A percentile compares a stretch with the other conserved stretches of the same genome.
Evolutionary conservation across 2,888 invertebrate genomes (phyloP).

Genomic region (Philhelius pedissequus): DNA sequence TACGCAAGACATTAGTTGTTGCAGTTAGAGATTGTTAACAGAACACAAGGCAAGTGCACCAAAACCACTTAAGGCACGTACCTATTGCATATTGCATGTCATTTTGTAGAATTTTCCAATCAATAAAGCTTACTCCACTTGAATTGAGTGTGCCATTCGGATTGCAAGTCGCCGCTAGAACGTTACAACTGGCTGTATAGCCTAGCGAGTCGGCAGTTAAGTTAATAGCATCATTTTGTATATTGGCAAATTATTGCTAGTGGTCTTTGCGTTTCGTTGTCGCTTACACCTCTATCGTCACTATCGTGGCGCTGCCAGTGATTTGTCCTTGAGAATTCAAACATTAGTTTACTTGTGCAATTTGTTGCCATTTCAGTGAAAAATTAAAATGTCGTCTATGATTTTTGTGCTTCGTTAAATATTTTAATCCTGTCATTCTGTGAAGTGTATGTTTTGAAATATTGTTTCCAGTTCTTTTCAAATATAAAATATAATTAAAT

Average conservation of each 20-base stretch:
- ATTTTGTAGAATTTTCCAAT: constrained; percentile 48
- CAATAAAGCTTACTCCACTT: constrained; percentile 52
- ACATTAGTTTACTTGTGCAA: constrained; percentile 23
- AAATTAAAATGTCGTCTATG: not conserved
- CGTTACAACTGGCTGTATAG: constrained; percentile 16
- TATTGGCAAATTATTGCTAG: not conserved
- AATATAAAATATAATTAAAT: not conserved
- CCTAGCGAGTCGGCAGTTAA: constrained; percentile 16
- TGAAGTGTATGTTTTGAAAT: not conserved
- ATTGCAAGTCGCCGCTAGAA: constrained; percentile 49
- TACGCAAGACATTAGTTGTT: constrained; percentile 40
- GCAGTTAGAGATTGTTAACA: constrained; percentile 35
- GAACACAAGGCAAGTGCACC: constrained; percentile 18
- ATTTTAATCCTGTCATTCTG: not conserved
- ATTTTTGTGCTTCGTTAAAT: not conserved
- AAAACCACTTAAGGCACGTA: constrained; percentile 42
- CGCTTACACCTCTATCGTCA: too few species aligned
- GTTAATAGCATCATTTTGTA: constrained; percentile 4
- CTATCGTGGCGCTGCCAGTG: constrained; percentile 35
- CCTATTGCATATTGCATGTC: constrained; percentile 34
- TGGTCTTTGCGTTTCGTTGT: not conserved
- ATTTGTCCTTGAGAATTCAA: constrained; percentile 39
- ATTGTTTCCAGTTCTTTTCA: not conserved
- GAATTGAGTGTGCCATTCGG: constrained; percentile 38
- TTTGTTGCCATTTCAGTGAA: not conserved